These are phyloP conservation scores for Sphaerophoria taeniata DNA, from an alignment of 2,888 invertebrate genomes.

Conservation along the genomic window DNA sequence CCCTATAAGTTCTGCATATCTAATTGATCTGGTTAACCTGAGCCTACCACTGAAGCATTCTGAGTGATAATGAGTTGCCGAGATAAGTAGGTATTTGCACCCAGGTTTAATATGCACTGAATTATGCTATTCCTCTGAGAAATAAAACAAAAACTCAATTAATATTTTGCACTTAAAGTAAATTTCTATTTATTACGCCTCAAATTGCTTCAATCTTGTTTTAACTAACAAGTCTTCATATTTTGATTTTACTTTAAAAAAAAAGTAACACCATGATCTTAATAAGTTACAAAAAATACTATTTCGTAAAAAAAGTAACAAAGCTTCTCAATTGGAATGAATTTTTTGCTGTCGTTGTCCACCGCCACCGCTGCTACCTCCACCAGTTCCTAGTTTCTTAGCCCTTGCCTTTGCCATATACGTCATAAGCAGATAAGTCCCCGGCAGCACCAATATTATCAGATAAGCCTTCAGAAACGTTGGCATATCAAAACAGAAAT, in stretches of 20 bases:
- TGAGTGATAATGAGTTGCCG: too few species aligned
- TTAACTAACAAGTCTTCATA: slow-evolving; percentile 5
- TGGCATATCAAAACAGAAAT: slow-evolving; percentile 94
- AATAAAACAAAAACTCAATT: neutral
- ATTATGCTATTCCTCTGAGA: neutral
- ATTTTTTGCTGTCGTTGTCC: slow-evolving; percentile 81
- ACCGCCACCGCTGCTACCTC: slow-evolving; percentile 43
- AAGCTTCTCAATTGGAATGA: slow-evolving; percentile 45
- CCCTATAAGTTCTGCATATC: too few species aligned
- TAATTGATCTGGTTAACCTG: too few species aligned
- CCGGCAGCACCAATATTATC: slow-evolving; percentile 89
- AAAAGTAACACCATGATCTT: slow-evolving; percentile 13
- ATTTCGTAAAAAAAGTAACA: slow-evolving; percentile 12
- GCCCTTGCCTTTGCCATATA: slow-evolving; percentile 92
- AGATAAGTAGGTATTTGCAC: too few species aligned
- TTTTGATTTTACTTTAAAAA: neutral
- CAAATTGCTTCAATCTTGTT: slow-evolving; percentile 7
- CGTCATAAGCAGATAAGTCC: slow-evolving; percentile 90
- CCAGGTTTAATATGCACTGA: too few species aligned
- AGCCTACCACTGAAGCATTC: too few species aligned
- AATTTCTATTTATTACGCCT: slow-evolving; percentile 22
- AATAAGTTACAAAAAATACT: slow-evolving; percentile 45
- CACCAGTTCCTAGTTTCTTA: slow-evolving; percentile 85
- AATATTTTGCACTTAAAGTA: neutral
- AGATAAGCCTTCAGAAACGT: slow-evolving; percentile 90